A percentile compares a stretch with the other conserved stretches of the same genome.
Evolutionary conservation across 2,113 vertebrate species (phyloP).

Genomic region (Ginglymostoma cirratum): DNA sequence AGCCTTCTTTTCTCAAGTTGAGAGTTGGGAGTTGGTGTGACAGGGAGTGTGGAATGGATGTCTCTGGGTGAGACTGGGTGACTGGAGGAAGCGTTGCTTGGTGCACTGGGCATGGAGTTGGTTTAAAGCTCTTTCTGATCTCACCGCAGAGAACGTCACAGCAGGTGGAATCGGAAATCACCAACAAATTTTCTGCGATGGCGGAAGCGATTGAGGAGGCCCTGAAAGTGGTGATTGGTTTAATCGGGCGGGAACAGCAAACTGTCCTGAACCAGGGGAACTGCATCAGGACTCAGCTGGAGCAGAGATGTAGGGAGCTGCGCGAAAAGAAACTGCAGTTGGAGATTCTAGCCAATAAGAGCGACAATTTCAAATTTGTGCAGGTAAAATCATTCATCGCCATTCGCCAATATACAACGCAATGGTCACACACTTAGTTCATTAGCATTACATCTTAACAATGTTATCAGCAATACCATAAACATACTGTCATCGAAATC

Average conservation of each 20-base stretch:
- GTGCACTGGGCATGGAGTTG: not conserved
- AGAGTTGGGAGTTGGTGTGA: not conserved
- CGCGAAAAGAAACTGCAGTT: not conserved
- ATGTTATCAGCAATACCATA: not conserved
- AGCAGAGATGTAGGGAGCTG: not conserved
- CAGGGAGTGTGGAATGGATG: not conserved
- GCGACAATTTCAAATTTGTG: not conserved
- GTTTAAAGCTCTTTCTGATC: not conserved
- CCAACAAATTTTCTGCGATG: slow-evolving; percentile 22
- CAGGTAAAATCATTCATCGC: not conserved
- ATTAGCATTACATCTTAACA: not conserved
- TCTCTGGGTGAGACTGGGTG: not conserved
- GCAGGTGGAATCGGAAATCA: not conserved
- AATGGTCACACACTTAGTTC: not conserved
- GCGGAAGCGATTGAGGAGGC: not conserved
- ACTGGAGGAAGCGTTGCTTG: not conserved
- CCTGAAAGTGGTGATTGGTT: not conserved
- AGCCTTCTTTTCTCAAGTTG: not conserved
- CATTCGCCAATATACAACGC: not conserved
- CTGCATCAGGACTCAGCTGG: not conserved
- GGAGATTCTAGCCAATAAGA: not conserved
- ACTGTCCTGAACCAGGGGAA: not conserved
- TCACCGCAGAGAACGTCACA: not conserved
- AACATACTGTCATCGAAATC: too few relatives aligned
- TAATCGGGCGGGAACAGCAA: not conserved